Conservation (phyloP, 2,113 vertebrate genomes). For the Pomatostomus ruficeps region DNA sequence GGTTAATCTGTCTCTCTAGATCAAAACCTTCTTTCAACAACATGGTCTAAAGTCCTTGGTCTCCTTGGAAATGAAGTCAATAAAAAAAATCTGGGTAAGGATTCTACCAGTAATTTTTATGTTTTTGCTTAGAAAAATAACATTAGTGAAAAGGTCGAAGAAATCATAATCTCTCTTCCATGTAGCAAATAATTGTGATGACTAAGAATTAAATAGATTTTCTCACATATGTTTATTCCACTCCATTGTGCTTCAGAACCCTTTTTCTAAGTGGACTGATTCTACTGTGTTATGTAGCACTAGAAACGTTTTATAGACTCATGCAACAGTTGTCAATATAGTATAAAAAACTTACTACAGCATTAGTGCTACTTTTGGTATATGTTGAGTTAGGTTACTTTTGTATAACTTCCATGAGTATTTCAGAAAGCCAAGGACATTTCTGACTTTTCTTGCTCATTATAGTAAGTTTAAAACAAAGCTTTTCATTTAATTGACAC, state of each 20-base stretch:
- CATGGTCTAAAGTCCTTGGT: background rate
- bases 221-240: background rate
- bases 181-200: background rate
- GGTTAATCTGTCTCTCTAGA: constrained; percentile 11
- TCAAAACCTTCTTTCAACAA: constrained; percentile 1
- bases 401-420: background rate
- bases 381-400: background rate
- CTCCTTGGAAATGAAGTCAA: background rate
- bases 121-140: background rate
- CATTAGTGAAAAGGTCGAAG: background rate
- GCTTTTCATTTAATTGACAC: background rate
- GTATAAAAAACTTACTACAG: background rate
- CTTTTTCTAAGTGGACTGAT: background rate
- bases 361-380: background rate
- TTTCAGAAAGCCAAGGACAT: background rate
- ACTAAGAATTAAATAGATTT: background rate
- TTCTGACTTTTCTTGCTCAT: background rate
- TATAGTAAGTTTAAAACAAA: background rate
- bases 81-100: background rate
- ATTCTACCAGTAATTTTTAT: background rate
- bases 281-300: background rate
- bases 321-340: background rate
- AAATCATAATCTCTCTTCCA: background rate
- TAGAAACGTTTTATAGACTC: background rate
- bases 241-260: background rate